Base-by-base conservation (phyloP, 2,113 vertebrate species). In the Promerops cafer region DNA sequence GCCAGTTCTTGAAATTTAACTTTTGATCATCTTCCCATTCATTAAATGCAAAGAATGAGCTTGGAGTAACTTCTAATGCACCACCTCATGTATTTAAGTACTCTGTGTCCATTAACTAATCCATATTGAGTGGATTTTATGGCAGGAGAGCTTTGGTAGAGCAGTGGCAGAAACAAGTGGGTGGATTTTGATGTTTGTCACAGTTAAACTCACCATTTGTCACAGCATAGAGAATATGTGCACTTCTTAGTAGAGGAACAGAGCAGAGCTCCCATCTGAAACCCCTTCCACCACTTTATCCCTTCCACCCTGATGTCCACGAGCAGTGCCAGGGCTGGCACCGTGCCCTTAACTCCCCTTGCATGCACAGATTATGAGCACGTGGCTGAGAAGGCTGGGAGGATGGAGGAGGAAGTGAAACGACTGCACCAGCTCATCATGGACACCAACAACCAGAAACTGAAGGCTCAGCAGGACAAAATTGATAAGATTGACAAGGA, bases 401-500 rank as follows among this genome's bases (percentile, higher is more conserved):
- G 98, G 94, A 98, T 99, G 61, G 99, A 99, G 90, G 96, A 94
- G 2, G 99, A 99, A 82, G 98, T 99, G n/a, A 99, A 99, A 72
- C 96, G 98, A 4, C 97, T 99, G 56, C 98, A 99, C 89, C 98
- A 97, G 68, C 98, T 99, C 90, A 99, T 99, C 27, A 84, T 99
- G 61, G 99, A 99, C 77, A 99, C 98, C 95, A 99, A 98, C 88
- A 99, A 98, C 65, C 96, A 97, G 79, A 99, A 99, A 92, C 97
- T 99, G 12, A 99, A 99, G 97, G 97, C 98, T 27, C 99, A 99
- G 63, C 99, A 99, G 95, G 99, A 99, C 95, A 99, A 98, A 92
- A 97, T 99, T 7, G 98, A 99, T 94, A 96, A 98, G 94, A 94
- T 99, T 95, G 99, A 98, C 96, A 98, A 98, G 59, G 98, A 99